A percentile compares a stretch with the other conserved stretches of the same genome.
Conservation (phyloP, 2,797 vertebrate genomes). For the Falco rusticolus region DNA sequence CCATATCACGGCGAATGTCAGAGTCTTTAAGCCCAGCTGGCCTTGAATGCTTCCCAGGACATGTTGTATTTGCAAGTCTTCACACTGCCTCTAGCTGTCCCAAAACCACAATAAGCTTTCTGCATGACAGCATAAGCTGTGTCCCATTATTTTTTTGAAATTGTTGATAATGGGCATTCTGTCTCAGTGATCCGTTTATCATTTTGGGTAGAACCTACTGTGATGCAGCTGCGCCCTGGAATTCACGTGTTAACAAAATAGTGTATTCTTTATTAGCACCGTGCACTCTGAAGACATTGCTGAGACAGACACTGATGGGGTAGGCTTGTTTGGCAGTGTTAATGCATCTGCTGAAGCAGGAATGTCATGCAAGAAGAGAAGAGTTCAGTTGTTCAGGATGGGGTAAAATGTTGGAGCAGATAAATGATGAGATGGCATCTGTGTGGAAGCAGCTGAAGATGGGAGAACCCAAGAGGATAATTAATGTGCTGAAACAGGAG, state of each 20-base stretch:
- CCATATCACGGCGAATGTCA: neutral
- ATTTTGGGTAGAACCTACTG: conserved; percentile 21
- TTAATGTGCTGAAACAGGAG: conserved; percentile 65
- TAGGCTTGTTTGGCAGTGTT: neutral
- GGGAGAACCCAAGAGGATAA: conserved; percentile 65
- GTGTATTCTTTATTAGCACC: neutral
- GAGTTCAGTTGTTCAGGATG: conserved; percentile 1
- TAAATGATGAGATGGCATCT: conserved; percentile 62
- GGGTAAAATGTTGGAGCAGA: conserved; percentile 41
- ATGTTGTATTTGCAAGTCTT: neutral
- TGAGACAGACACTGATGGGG: neutral
- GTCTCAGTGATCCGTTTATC: conserved; percentile 16
- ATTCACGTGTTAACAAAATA: neutral
- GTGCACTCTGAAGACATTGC: neutral
- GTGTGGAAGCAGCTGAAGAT: conserved; percentile 58
- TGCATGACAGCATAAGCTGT: neutral
- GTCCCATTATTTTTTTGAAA: conserved; percentile 1
- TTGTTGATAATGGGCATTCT: neutral
- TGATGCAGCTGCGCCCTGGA: conserved; percentile 26
- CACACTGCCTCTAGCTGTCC: neutral
- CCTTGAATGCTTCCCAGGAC: neutral
- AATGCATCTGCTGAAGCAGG: conserved; percentile 20
- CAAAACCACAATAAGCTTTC: neutral
- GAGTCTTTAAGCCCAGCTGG: neutral
- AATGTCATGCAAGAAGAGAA: conserved; percentile 28